Base-by-base conservation (phyloP, 2,113 vertebrate species). In the rat (Rattus norvegicus) region DNA sequence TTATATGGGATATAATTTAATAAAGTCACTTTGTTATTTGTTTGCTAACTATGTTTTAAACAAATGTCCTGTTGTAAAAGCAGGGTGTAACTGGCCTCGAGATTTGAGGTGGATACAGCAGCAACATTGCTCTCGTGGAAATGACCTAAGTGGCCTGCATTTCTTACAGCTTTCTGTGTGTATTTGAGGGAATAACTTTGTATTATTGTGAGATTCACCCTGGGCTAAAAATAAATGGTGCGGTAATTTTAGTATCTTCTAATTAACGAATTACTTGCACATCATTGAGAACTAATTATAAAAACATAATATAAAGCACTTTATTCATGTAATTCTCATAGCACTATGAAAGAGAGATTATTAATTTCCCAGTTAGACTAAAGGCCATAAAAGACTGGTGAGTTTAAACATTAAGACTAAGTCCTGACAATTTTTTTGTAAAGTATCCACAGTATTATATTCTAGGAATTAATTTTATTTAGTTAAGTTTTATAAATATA, bases 221-320 rank as follows among this genome's bases (percentile, higher is more conserved):
- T 56, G 49, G 43, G n/a, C 80, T 92, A 72, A 75, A 22, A 88
- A 43, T 47, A 97, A 95, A 87, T 49, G 77, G 69, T 89, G 33
- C 39, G 77, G 89, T 14, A 28, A 72, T 92, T 95, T 95, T 94
- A 91, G 54, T 93, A 94, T 94, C 89, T 87, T 22, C 54, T 90
- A 65, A 92, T 96, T 80, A 88, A 54, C 63, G 47, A 95, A 95
- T 91, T 93, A 85, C 63, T 95, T 94, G 33, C 36, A 67, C 80
- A 72, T 72, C 69, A 77, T 56, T 89, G 61, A 89, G 33, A 80
- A 86, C 59, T 61, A 91, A 96, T 95, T 39, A 67, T 63, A 86
- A 81, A n/a, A 28, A 75, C 16, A 93, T 16, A 69, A 52, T 77
- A 79, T 33, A 69, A 26, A 93, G 26, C 2, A 79, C 2, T 86